Evolutionary conservation across 2,888 invertebrate species (phyloP).

Genomic region (Lasioglossum zephyrum): DNA sequence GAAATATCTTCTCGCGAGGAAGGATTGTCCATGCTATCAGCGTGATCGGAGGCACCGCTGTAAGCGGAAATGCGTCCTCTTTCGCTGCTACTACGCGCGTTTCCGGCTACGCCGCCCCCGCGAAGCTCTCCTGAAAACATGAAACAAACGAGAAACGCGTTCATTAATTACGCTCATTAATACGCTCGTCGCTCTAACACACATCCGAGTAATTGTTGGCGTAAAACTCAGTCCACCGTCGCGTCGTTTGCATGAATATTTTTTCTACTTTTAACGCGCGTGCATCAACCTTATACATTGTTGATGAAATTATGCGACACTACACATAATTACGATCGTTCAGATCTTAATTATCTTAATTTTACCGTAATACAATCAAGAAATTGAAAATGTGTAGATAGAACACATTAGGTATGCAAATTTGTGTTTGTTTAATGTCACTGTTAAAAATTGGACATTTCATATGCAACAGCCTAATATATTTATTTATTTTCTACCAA

Average conservation of each 20-base stretch:
- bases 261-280: neutral
- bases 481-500: too few relatives aligned
- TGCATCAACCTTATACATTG: neutral
- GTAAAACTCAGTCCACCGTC: neutral
- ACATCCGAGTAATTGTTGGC: constrained; percentile 5
- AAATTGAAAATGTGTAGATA: too few relatives aligned
- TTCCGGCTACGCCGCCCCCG: constrained; percentile 80
- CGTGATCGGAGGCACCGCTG: constrained; percentile 78
- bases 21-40: constrained; percentile 82
- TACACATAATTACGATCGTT: neutral
- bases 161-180: constrained; percentile 73
- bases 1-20: constrained; percentile 83
- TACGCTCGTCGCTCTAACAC: constrained; percentile 3
- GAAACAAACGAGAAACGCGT: constrained; percentile 59
- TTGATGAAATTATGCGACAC: neutral
- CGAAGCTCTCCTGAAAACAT: constrained; percentile 83
- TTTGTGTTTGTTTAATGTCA: too few relatives aligned
- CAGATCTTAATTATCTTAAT: neutral
- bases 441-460: too few relatives aligned
- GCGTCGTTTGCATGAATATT: neutral
- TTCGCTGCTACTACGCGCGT: constrained; percentile 80
- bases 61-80: constrained; percentile 81
- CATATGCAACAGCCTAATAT: too few relatives aligned
- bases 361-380: too few relatives aligned
- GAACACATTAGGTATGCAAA: too few relatives aligned